A percentile compares a stretch with the other conserved stretches of the same genome.
Evolutionary conservation across 2,888 invertebrate genomes (phyloP).

Genomic region (Pyralis farinalis): DNA sequence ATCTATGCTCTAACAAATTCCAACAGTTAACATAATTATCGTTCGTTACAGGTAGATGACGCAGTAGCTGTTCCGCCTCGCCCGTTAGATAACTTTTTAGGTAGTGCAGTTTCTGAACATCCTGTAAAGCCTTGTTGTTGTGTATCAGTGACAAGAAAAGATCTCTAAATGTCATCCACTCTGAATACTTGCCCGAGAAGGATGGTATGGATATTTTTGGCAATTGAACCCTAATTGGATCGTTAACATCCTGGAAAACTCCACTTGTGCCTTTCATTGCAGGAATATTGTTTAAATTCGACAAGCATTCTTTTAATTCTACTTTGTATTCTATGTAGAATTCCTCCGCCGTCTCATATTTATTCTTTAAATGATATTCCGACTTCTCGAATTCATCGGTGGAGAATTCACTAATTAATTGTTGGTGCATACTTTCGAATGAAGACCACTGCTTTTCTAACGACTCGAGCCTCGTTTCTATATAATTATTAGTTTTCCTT

Average conservation of each 20-base stretch:
- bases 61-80: background rate
- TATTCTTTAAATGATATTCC: background rate
- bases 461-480: background rate
- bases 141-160: background rate
- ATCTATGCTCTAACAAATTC: conserved; percentile 1
- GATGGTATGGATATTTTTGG: background rate
- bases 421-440: background rate
- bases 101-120: background rate
- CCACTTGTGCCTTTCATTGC: background rate
- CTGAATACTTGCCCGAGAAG: background rate
- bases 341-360: background rate
- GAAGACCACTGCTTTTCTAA: background rate
- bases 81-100: background rate
- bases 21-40: conserved; percentile 5
- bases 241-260: too few species aligned
- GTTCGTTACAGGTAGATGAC: background rate
- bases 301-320: background rate
- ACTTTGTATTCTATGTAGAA: background rate
- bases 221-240: background rate
- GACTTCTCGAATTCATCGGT: background rate
- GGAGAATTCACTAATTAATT: background rate
- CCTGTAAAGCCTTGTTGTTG: background rate
- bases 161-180: background rate
- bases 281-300: background rate
- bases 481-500: background rate